These are phyloP conservation scores for Eilema griseolum DNA, from an alignment of 2,888 invertebrate genomes.

Conservation along the genomic window DNA sequence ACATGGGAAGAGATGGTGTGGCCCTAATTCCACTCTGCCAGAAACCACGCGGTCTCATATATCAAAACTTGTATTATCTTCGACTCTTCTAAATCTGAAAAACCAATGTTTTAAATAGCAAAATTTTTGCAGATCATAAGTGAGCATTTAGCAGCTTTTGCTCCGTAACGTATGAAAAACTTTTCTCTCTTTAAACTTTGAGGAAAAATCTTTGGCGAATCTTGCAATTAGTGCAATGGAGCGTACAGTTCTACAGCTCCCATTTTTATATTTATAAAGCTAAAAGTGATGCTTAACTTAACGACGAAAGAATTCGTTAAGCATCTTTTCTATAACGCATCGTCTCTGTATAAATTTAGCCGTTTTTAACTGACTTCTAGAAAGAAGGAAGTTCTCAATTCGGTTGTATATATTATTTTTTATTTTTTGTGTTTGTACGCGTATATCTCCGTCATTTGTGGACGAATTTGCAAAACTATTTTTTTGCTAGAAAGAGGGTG, in stretches of 20 bases:
- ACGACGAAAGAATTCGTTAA: conserved; percentile 7
- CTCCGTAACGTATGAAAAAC: conserved; percentile 28
- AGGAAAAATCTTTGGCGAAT: conserved; percentile 35
- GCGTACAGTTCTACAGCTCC: conserved; percentile 26
- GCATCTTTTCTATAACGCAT: conserved; percentile 22
- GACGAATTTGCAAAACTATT: too few species aligned
- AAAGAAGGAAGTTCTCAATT: too few species aligned
- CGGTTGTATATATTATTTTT: too few species aligned
- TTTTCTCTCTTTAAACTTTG: conserved; percentile 28
- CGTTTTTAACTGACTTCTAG: too few species aligned
- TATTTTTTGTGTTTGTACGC: too few species aligned
- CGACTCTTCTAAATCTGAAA: neutral
- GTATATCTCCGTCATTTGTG: too few species aligned
- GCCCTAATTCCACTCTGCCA: too few species aligned
- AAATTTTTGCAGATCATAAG: conserved; percentile 20
- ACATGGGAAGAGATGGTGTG: too few species aligned
- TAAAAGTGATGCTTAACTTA: neutral
- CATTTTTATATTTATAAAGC: conserved; percentile 23
- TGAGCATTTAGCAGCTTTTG: conserved; percentile 24
- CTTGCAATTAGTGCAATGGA: conserved; percentile 46
- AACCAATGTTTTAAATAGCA: neutral
- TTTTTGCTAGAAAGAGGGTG: too few species aligned
- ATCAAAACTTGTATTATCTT: neutral
- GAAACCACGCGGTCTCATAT: neutral
- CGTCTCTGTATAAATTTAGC: neutral